phyloP scores from a whole-genome alignment of 2,113 vertebrate genomes.

The Labeo catla region DNA sequence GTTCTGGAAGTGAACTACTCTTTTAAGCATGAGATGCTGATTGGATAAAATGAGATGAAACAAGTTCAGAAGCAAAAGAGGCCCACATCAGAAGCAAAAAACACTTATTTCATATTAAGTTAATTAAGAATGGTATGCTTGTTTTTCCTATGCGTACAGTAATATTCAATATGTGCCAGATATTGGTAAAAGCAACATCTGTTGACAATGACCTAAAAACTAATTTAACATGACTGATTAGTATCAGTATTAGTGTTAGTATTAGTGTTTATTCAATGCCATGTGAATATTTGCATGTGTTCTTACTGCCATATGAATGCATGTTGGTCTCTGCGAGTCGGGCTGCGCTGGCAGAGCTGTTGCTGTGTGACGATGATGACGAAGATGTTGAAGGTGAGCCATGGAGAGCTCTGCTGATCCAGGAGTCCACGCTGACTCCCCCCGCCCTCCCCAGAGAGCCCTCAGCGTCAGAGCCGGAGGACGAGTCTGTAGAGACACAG shows the following conservation, averaged over 20 bases:
- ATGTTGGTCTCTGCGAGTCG: conserved; percentile 48
- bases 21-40: not conserved
- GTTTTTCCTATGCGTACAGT: too few species aligned
- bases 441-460: conserved; percentile 48
- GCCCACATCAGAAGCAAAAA: not conserved
- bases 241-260: not conserved
- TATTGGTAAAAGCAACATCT: not conserved
- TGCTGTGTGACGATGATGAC: conserved; percentile 57
- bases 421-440: conserved; percentile 52
- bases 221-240: not conserved
- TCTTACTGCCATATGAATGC: conserved; percentile 49
- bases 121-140: not conserved
- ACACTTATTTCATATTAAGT: not conserved
- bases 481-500: conserved; percentile 50
- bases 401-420: conserved; percentile 57
- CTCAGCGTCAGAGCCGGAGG: conserved; percentile 55
- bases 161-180: not conserved
- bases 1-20: too few species aligned
- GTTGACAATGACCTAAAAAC: not conserved
- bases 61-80: too few species aligned
- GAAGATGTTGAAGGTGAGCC: conserved; percentile 58
- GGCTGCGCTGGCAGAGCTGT: conserved; percentile 56
- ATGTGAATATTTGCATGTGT: not conserved
- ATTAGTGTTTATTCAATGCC: not conserved
- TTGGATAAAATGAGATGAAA: not conserved